Evolutionary conservation across 2,888 invertebrate species (phyloP).

Genomic region (Tenthredo mesomela): DNA sequence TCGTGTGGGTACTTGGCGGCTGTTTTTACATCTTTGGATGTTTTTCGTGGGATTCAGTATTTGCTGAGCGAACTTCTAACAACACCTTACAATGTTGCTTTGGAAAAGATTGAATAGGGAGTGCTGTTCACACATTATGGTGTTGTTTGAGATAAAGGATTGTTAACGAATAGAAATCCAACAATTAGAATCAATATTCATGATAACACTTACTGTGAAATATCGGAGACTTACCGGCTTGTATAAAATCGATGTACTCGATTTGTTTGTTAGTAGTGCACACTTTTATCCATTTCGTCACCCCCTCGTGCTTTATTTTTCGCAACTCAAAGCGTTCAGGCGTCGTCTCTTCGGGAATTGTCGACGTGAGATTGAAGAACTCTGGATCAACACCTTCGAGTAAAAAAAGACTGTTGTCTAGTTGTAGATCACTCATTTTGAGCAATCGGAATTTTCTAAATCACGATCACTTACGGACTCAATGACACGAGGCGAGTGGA

Average conservation of each 20-base stretch:
- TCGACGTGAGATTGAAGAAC: neutral
- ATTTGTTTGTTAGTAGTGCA: neutral
- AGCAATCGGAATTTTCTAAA: neutral
- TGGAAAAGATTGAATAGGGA: neutral
- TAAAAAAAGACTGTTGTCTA: constrained; percentile 8
- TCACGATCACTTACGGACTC: neutral
- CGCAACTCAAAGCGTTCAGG: constrained; percentile 21
- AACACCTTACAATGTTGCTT: constrained; percentile 6
- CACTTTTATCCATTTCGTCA: constrained; percentile 43
- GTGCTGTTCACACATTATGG: constrained; percentile 24
- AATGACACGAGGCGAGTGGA: neutral
- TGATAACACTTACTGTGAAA: neutral
- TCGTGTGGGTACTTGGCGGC: too few species aligned
- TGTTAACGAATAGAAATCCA: constrained; percentile 23
- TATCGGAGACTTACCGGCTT: constrained; percentile 40
- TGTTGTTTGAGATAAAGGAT: constrained; percentile 23
- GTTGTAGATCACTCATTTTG: constrained; percentile 20
- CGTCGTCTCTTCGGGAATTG: neutral
- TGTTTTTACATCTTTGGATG: too few species aligned
- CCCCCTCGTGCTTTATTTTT: constrained; percentile 28
- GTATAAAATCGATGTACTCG: constrained; percentile 35
- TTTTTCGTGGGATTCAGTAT: too few species aligned
- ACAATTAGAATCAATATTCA: neutral
- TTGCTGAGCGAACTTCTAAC: neutral
- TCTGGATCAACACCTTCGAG: constrained; percentile 28